Conservation (phyloP, 2,797 vertebrate species). For the Huso huso region DNA sequence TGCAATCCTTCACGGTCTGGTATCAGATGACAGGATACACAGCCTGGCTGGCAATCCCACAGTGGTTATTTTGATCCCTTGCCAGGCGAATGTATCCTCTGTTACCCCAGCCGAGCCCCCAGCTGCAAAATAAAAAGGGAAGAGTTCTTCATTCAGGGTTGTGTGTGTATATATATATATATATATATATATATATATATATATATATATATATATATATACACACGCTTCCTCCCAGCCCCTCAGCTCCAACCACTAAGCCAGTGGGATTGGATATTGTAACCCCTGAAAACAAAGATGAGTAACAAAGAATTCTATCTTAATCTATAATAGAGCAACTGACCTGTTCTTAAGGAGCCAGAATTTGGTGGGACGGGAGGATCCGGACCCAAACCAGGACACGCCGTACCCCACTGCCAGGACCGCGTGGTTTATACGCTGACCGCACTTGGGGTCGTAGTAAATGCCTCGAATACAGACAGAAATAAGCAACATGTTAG, state of each 20-base stretch:
- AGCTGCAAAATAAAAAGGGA: background rate
- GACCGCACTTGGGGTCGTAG: slow-evolving; percentile 9
- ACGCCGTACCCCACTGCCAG: slow-evolving; percentile 14
- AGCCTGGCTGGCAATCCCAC: slow-evolving; percentile 8
- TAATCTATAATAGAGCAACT: background rate
- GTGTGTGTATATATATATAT: too few species aligned
- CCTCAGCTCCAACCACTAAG: too few species aligned
- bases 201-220: too few species aligned
- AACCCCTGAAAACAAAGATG: too few species aligned
- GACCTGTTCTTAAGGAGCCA: slow-evolving; percentile 19
- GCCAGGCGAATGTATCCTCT: slow-evolving; percentile 11
- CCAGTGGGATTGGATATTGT: too few species aligned
- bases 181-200: too few species aligned
- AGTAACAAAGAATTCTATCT: too few species aligned
- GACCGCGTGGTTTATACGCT: slow-evolving; percentile 9
- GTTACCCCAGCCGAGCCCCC: slow-evolving; percentile 4
- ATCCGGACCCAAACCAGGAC: background rate
- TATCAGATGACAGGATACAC: background rate
- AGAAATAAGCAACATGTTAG: background rate
- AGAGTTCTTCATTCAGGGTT: too few species aligned
- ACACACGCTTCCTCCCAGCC: too few species aligned
- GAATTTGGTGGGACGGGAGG: background rate
- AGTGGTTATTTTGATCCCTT: slow-evolving; percentile 9
- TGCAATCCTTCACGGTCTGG: too few species aligned
- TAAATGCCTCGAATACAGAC: slow-evolving; percentile 5